Evolutionary conservation across 1,140 invertebrate genomes (phyloP).

Genomic region (Drosophila lacertosa): DNA sequence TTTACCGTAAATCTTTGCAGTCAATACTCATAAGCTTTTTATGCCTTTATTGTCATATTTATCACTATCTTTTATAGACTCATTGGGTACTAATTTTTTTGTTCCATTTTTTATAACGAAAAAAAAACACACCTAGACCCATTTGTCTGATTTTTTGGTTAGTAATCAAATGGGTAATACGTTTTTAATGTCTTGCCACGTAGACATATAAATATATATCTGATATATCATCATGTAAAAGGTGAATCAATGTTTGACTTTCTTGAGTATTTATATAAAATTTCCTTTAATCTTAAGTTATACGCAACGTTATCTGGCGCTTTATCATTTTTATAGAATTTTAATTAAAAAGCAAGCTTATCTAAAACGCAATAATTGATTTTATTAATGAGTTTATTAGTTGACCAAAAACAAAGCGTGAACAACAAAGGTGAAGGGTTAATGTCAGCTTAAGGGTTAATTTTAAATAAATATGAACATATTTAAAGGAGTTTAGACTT

Average conservation of each 20-base stretch:
- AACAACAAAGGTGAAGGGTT: too few species aligned
- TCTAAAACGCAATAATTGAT: constrained; percentile 17
- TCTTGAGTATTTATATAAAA: background rate
- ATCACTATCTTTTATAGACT: constrained; percentile 19
- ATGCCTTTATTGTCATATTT: constrained; percentile 15
- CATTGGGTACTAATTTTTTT: constrained; percentile 3
- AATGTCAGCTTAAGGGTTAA: too few species aligned
- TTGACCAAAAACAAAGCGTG: background rate
- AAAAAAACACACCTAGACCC: constrained; percentile 8
- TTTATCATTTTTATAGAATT: constrained; percentile 1
- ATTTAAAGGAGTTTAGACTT: too few species aligned
- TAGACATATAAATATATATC: constrained; percentile 3
- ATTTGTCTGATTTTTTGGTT: background rate
- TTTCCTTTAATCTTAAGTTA: constrained; percentile 2
- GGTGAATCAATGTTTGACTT: background rate
- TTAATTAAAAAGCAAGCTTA: constrained; percentile 38
- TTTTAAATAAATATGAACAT: too few species aligned
- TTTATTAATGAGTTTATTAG: constrained; percentile 42
- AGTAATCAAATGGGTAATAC: background rate
- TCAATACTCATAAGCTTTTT: constrained; percentile 25
- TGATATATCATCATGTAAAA: constrained; percentile 1
- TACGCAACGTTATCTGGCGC: constrained; percentile 9
- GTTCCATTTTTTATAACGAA: background rate
- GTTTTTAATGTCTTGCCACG: background rate
- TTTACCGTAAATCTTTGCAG: constrained; percentile 29